Base-by-base conservation (phyloP, 2,797 vertebrate species). In the Staurois parvus region DNA sequence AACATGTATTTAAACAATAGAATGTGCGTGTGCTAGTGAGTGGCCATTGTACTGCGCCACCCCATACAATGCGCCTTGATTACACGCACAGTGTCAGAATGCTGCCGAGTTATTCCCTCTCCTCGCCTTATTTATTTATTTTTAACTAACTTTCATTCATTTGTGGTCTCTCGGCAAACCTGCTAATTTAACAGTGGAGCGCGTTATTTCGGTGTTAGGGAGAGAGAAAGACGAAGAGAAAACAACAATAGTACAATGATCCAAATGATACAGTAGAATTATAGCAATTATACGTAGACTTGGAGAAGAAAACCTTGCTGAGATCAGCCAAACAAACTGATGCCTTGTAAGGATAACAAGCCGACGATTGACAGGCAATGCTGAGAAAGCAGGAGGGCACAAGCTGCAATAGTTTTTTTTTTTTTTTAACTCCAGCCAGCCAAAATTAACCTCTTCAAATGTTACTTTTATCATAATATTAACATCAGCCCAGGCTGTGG, bases 261-360 rank as follows among this genome's bases (percentile, higher is more conserved):
- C 92, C 93, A 93, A 94, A 95, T 93, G 94, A 93, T 94, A 94
- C 90, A 92, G 94, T 92, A 90, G 92, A 94, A 95, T 95, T 94
- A 93, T 88, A 93, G 91, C 94, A 93, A 94, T 95, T 94, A 94
- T 90, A 93, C 92, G 93, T 94, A 92, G 92, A 91, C 93, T 95
- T 89, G 90, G 90, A 91, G 93, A 91, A 94, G 91, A 93, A 94
- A 94, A 93, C 92, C 94, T 93, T 93, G 94, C 94, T 93, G 93
- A 94, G 93, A 92, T 91, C 93, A 93, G 93, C 91, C 93, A 93
- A 93, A 94, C 92, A 93, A 93, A 92, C 92, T 79, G 93, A 93
- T 92, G 92, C 92, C 92, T 90, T 88, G 91, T 83, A 86, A 91
- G 91, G 92, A 88, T 92, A 93, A 93, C 91, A 86, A 92, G 91